phyloP scores from a whole-genome alignment of 64 coral and sea anemone species.

The Porites australiensis region DNA sequence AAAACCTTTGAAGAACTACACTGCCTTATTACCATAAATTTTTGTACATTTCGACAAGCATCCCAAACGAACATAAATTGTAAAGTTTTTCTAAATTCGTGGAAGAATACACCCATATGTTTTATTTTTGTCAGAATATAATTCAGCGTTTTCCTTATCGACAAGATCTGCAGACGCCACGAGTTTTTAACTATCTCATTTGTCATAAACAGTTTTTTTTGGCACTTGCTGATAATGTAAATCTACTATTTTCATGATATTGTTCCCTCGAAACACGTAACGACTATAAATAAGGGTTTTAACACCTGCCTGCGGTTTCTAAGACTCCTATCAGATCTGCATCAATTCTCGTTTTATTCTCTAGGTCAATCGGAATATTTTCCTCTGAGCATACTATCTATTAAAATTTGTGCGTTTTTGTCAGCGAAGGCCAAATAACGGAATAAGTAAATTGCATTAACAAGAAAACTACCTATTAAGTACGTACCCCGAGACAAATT shows the following conservation, averaged over 20 bases:
- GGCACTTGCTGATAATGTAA: conserved; percentile 16
- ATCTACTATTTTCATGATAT: conserved; percentile 10
- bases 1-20: no score
- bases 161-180: conserved; percentile 29
- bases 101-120: background rate
- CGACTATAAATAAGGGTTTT: conserved; percentile 19
- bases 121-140: background rate
- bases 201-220: conserved; percentile 35
- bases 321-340: background rate
- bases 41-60: background rate
- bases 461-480: background rate
- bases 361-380: background rate
- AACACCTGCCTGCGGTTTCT: conserved; percentile 41
- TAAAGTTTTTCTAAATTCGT: background rate
- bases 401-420: conserved; percentile 14
- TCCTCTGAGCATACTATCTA: background rate
- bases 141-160: conserved; percentile 30
- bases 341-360: conserved; percentile 9
- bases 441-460: background rate
- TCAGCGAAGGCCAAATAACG: conserved; percentile 9
- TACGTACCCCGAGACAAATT: background rate
- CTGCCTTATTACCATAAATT: background rate
- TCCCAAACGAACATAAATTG: background rate
- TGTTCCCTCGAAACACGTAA: conserved; percentile 5
- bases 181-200: conserved; percentile 4